Evolutionary conservation across 2,797 vertebrate genomes (phyloP).

Genomic region (Pangasius krempfi): DNA sequence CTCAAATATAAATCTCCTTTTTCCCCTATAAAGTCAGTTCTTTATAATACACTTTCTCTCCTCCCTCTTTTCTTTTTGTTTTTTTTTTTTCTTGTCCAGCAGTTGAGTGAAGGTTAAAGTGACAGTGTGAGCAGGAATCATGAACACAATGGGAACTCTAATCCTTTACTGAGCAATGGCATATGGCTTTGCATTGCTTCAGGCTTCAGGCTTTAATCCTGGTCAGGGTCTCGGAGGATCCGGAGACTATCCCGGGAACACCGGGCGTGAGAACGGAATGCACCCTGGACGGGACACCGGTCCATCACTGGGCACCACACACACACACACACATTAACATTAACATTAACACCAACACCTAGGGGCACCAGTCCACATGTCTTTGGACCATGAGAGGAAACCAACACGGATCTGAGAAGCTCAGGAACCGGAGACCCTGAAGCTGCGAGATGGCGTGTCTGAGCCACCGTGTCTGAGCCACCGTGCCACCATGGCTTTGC

Average conservation of each 20-base stretch:
- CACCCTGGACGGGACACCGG: not conserved
- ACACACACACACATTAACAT: no score
- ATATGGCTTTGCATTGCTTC: not conserved
- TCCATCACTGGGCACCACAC: not conserved
- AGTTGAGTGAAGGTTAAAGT: not conserved
- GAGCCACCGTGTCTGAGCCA: not conserved
- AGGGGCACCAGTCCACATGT: not conserved
- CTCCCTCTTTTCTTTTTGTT: not conserved
- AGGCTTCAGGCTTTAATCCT: not conserved
- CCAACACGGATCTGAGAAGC: not conserved
- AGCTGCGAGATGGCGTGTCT: not conserved
- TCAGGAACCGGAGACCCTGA: not conserved
- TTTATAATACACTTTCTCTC: not conserved
- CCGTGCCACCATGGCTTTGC: not conserved
- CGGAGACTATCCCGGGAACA: not conserved
- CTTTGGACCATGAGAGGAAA: not conserved
- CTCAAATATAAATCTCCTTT: not conserved
- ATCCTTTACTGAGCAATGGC: not conserved
- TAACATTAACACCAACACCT: no score
- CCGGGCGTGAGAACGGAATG: not conserved
- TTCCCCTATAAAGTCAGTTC: fast-evolving
- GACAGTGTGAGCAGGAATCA: not conserved
- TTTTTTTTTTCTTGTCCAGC: no score
- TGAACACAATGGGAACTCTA: not conserved
- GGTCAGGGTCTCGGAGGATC: not conserved